Percentiles rank a stretch among this genome's conserved stretches.
These are phyloP conservation scores for Coilia nasus DNA, from an alignment of 2,797 vertebrate species.

Conservation along the genomic window DNA sequence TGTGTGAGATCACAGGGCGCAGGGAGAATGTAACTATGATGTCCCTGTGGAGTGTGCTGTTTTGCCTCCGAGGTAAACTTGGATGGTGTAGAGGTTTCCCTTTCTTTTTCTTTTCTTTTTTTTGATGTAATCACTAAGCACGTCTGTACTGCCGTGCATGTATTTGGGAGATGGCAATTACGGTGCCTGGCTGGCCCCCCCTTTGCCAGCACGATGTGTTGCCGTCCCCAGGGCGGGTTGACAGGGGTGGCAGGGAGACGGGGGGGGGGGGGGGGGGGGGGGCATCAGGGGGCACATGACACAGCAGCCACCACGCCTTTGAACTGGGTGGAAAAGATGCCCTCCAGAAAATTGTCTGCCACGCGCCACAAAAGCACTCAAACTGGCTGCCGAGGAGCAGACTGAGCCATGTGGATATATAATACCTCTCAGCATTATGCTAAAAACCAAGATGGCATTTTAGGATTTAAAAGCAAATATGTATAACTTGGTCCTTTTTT, in stretches of 20 bases:
- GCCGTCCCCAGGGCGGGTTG: slow-evolving; percentile 63
- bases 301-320: slow-evolving; percentile 7
- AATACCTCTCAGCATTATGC: slow-evolving; percentile 4
- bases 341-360: slow-evolving; percentile 50
- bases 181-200: slow-evolving; percentile 67
- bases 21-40: slow-evolving; percentile 65
- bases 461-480: slow-evolving; percentile 1
- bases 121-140: slow-evolving; percentile 77
- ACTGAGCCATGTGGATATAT: slow-evolving; percentile 8
- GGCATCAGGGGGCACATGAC: slow-evolving; percentile 49
- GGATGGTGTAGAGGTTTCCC: slow-evolving; percentile 53
- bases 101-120: slow-evolving; percentile 41
- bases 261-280: neutral
- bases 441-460: slow-evolving; percentile 11
- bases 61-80: slow-evolving; percentile 79
- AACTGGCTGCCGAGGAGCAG: neutral
- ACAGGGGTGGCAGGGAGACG: slow-evolving; percentile 42
- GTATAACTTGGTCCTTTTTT: neutral
- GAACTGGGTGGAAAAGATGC: slow-evolving; percentile 21
- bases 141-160: slow-evolving; percentile 57
- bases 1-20: slow-evolving; percentile 71
- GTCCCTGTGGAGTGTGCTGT: slow-evolving; percentile 76
- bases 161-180: slow-evolving; percentile 79
- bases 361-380: neutral
- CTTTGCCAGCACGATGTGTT: slow-evolving; percentile 56